Base-by-base conservation (phyloP, 64 coral and sea anemone genomes). In the Acropora yongei region DNA sequence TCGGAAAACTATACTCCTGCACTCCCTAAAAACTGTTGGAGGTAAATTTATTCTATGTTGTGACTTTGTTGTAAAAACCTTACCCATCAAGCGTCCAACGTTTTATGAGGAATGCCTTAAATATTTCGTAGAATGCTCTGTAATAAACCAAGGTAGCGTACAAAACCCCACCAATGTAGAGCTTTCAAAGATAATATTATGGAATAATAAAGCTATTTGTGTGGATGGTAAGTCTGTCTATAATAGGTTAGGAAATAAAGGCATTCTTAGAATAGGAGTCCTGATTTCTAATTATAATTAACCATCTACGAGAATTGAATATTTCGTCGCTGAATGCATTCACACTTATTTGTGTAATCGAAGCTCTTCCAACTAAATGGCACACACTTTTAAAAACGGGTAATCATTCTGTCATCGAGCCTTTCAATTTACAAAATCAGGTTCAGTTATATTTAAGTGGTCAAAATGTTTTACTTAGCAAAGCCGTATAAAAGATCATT, bases 81-180 rank as follows among this genome's bases (percentile, higher is more conserved):
- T 75, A 18, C 71, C 3, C 20, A 53, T 88, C 73, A 88, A 88
- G 5, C 47, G 76, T 20, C 86, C 86, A 57, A 51, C 48, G 10
- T 88, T 88, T 88, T 77, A 88, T 77, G 43, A 57, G 46, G 71
- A 88, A 77, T 76, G 44, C 41, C 49, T 88, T 3, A 77, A 47
- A 55, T 13, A 17, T 17, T 66, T 66, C 9, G 8, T 2, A 10
- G 14, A 66, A 66, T 66, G 61, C 61, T 8, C 61, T 66, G 61
- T 66, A 17, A 2, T 14, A 66, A 66, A 66, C 14, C 61, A 66
- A 66, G 61, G 14, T 13, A 10, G 61, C 14, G 61, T 66, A 66
- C 61, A 66, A 66, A 66, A 17, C 61, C 14, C 6, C 14, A 17
- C 6, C 14, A 17, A 66, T 66, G 14, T 17, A 14, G 61, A 66